phyloP scores from a whole-genome alignment of 2,113 vertebrate genomes.

The Willisornis vidua region DNA sequence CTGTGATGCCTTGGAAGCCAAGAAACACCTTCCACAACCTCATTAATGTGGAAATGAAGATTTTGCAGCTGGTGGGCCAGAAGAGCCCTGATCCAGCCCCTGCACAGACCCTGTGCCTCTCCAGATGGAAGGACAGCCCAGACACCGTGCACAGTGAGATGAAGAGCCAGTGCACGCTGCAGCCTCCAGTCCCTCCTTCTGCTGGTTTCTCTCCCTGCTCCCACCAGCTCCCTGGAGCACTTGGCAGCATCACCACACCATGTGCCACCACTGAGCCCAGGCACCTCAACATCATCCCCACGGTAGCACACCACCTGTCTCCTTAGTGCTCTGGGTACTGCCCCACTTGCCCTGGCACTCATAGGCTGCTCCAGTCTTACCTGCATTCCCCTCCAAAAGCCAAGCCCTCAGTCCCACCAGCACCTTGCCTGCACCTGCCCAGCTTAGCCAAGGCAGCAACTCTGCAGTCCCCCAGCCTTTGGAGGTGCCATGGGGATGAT shows the following conservation, averaged over 20 bases:
- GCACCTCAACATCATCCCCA: rapidly evolving
- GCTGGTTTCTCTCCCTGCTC: not conserved
- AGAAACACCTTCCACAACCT: not conserved
- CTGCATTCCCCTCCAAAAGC: not conserved
- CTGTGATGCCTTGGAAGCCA: not conserved
- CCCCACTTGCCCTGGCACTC: not conserved
- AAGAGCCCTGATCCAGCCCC: not conserved
- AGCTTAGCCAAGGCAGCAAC: not conserved
- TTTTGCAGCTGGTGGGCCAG: not conserved
- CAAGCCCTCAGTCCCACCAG: rapidly evolving
- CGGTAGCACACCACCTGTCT: rapidly evolving
- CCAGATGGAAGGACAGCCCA: not conserved
- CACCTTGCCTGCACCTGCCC: not conserved
- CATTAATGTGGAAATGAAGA: not conserved
- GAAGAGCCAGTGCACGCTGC: not conserved
- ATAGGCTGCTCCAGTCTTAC: not conserved
- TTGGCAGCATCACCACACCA: not conserved
- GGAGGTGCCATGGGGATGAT: not conserved
- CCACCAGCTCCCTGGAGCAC: rapidly evolving
- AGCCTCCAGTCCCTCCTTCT: not conserved
- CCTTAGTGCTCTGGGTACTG: not conserved
- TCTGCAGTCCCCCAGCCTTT: not conserved
- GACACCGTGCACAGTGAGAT: not conserved
- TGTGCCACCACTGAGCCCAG: rapidly evolving
- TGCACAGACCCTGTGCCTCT: not conserved